Conservation (phyloP, 2,888 invertebrate genomes). For the Phortica okadai region DNA sequence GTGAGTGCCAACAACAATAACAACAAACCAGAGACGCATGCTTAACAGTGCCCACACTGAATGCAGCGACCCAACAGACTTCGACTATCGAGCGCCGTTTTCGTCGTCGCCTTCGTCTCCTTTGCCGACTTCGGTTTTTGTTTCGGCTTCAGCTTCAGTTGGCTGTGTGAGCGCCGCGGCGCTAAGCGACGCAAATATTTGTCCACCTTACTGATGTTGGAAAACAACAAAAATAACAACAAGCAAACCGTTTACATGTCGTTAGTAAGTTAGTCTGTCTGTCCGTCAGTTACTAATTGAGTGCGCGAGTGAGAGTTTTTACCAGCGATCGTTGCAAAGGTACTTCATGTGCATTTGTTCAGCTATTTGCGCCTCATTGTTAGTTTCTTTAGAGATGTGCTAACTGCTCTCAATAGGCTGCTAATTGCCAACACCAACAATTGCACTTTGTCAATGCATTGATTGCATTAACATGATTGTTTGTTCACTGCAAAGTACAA, state of each 20-base stretch:
- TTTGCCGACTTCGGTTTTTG: not conserved
- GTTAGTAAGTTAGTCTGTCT: not conserved
- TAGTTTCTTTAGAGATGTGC: constrained; percentile 46
- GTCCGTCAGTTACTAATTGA: constrained; percentile 1
- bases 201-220: constrained; percentile 1
- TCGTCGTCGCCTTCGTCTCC: too few species aligned
- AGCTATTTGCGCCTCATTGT: constrained; percentile 28
- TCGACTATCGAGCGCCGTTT: not conserved
- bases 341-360: constrained; percentile 46
- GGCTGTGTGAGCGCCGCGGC: constrained; percentile 48
- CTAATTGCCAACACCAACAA: constrained; percentile 65
- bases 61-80: not conserved
- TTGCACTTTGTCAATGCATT: constrained; percentile 4
- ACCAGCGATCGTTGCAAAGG: not conserved
- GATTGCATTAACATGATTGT: not conserved
- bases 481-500: not conserved
- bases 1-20: constrained; percentile 20
- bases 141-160: not conserved
- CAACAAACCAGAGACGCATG: constrained; percentile 17
- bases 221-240: not conserved
- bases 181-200: constrained; percentile 63
- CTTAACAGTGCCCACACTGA: constrained; percentile 1
- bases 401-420: constrained; percentile 69
- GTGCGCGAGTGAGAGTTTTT: constrained; percentile 14
- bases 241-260: constrained; percentile 10